phyloP scores from a whole-genome alignment of 2,888 invertebrate species.

The Sisyra nigra region DNA sequence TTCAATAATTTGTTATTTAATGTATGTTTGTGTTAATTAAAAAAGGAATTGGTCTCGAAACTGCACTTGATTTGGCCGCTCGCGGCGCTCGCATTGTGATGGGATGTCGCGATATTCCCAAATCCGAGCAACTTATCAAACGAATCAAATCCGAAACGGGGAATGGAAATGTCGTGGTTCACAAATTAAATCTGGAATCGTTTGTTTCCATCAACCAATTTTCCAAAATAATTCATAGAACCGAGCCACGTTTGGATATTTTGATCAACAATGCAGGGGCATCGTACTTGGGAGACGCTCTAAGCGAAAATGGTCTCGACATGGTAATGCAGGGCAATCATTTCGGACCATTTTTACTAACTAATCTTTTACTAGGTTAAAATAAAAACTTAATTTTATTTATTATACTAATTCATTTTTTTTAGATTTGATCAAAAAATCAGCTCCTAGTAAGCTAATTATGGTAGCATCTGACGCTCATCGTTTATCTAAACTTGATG shows the following conservation, averaged over 20 bases:
- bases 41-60: slow-evolving; percentile 50
- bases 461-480: slow-evolving; percentile 18
- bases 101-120: slow-evolving; percentile 61
- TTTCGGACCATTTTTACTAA: slow-evolving; percentile 48
- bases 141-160: slow-evolving; percentile 46
- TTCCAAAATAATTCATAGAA: slow-evolving; percentile 32
- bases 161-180: slow-evolving; percentile 45
- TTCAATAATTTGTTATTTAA: not conserved
- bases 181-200: slow-evolving; percentile 31
- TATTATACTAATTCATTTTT: not conserved
- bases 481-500: not conserved
- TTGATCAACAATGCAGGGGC: slow-evolving; percentile 42
- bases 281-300: slow-evolving; percentile 25
- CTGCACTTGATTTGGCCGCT: slow-evolving; percentile 49
- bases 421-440: slow-evolving; percentile 23
- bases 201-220: slow-evolving; percentile 35
- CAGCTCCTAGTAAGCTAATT: slow-evolving; percentile 22
- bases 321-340: slow-evolving; percentile 45
- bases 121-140: slow-evolving; percentile 50
- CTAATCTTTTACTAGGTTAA: slow-evolving; percentile 34
- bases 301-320: slow-evolving; percentile 41
- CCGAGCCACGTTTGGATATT: slow-evolving; percentile 34
- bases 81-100: slow-evolving; percentile 62
- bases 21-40: not conserved
- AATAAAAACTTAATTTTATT: too few species aligned